Percentiles rank a stretch among this genome's conserved stretches.
These are phyloP conservation scores for Cottus gobio DNA, from an alignment of 2,113 vertebrate species.

Conservation along the genomic window DNA sequence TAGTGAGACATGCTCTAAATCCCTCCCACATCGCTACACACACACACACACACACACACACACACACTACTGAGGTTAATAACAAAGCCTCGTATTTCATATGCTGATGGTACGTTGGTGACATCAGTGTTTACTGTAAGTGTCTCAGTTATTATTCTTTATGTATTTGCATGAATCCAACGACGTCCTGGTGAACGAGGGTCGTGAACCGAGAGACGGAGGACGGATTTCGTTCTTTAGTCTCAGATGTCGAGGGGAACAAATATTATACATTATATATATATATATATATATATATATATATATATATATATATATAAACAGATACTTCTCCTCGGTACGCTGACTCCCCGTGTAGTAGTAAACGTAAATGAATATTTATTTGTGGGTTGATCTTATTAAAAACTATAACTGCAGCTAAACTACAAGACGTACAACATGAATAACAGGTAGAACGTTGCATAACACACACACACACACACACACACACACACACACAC, in stretches of 20 bases:
- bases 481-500: neutral
- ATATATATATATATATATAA: too few species aligned
- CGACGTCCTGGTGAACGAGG: neutral
- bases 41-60: conserved; percentile 24
- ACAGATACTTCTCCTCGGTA: neutral
- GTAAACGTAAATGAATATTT: neutral
- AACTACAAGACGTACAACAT: too few species aligned
- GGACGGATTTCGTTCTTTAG: too few species aligned
- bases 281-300: too few species aligned
- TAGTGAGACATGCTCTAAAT: too few species aligned
- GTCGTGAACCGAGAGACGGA: fast-evolving
- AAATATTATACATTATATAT: too few species aligned
- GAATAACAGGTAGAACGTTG: neutral
- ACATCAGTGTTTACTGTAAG: neutral
- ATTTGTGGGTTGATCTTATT: neutral
- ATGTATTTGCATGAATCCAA: neutral
- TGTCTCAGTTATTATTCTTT: neutral
- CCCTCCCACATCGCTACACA: too few species aligned
- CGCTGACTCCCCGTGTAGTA: too few species aligned
- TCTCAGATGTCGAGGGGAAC: too few species aligned
- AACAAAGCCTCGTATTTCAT: too few species aligned
- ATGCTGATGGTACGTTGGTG: neutral
- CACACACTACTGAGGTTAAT: neutral
- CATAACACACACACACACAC: too few species aligned
- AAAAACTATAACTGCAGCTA: neutral